A percentile compares a stretch with the other conserved stretches of the same genome.
These are phyloP conservation scores for Drosophila picticornis DNA, from an alignment of 2,888 invertebrate species.

Conservation along the genomic window DNA sequence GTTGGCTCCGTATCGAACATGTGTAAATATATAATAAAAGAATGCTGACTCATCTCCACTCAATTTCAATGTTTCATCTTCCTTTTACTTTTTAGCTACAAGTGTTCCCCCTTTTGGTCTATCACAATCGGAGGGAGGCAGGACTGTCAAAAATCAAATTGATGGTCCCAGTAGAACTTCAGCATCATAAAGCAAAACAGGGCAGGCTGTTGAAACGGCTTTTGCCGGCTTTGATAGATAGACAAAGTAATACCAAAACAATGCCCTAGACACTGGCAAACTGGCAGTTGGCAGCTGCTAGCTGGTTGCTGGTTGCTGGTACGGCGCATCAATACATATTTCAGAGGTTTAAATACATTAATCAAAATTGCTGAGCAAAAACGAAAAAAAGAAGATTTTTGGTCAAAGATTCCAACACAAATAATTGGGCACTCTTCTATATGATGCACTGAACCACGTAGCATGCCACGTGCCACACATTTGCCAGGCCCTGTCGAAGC, in stretches of 20 bases:
- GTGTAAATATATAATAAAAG: slow-evolving; percentile 7
- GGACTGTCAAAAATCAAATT: slow-evolving; percentile 66
- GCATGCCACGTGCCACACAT: slow-evolving; percentile 37
- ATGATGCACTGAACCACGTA: slow-evolving; percentile 5
- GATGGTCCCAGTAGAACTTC: slow-evolving; percentile 61
- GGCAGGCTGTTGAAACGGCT: slow-evolving; percentile 67
- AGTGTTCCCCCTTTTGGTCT: slow-evolving; percentile 33
- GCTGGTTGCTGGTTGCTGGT: slow-evolving; percentile 20
- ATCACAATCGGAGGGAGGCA: slow-evolving; percentile 4
- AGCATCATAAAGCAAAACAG: slow-evolving; percentile 35
- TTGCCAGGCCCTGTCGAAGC: slow-evolving; percentile 20
- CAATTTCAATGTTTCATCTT: slow-evolving; percentile 19
- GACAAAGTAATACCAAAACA: slow-evolving; percentile 56
- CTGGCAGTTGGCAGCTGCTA: slow-evolving; percentile 35
- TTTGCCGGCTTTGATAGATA: slow-evolving; percentile 67
- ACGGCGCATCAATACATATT: slow-evolving; percentile 63
- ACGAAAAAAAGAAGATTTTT: slow-evolving; percentile 14
- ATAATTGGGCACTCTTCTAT: slow-evolving; percentile 37
- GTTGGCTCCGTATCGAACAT: background rate
- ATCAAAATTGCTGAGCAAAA: slow-evolving; percentile 55
- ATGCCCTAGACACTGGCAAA: slow-evolving; percentile 32
- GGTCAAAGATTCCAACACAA: slow-evolving; percentile 45
- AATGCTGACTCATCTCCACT: slow-evolving; percentile 32
- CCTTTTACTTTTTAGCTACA: slow-evolving; percentile 19
- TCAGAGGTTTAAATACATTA: slow-evolving; percentile 67